Base-by-base conservation (phyloP, 2,113 vertebrate genomes). In the Eolophus roseicapilla region DNA sequence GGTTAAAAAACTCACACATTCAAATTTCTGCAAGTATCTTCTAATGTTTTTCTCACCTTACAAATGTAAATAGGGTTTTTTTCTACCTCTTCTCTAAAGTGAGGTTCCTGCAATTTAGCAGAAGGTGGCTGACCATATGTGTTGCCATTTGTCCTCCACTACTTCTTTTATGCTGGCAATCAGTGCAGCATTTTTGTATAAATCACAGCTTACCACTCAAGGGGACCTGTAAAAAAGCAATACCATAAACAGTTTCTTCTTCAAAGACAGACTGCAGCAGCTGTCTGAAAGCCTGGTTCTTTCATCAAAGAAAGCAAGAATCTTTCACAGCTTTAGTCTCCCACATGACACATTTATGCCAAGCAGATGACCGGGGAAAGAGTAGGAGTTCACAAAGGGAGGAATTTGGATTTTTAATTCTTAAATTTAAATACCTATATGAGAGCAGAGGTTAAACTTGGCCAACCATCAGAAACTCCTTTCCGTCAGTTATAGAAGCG, bases 131-230 rank as follows among this genome's bases (percentile, higher is more conserved):
- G 77, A 82, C 88, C 91, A 92, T 88, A 90, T 90, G 86, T 75
- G 17, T 81, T 94, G 71, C 93, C 87, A 88, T 96, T 97, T 96
- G 90, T 97, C 80, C 82, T 85, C 35, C 3, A 6, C 31, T 87
- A 67, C 43, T 89, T 88, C 55, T 39, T 87, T 94, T 78, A 69
- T 37, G 35, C 77, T 94, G 69, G 67, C 85, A 93, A 23, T 88
- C 64, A 89, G 59, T 19, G 37, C 50, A 55, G 73, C 6, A 5
- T 68, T 52, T 86, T 89, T 80, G 41, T 86, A 71, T 62, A 93
- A 94, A 89, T 93, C 68, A 92, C 80, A 86, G 78, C 43, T 91
- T 84, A 88, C 65, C 43, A 83, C 71, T 90, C 53, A 88, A 82
- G 46, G 39, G 50, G 73, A 76, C 60, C 43, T 49, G 71, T 88